A percentile compares a stretch with the other conserved stretches of the same genome.
phyloP scores from a whole-genome alignment of 2,888 invertebrate species.

The Pammene fasciana region DNA sequence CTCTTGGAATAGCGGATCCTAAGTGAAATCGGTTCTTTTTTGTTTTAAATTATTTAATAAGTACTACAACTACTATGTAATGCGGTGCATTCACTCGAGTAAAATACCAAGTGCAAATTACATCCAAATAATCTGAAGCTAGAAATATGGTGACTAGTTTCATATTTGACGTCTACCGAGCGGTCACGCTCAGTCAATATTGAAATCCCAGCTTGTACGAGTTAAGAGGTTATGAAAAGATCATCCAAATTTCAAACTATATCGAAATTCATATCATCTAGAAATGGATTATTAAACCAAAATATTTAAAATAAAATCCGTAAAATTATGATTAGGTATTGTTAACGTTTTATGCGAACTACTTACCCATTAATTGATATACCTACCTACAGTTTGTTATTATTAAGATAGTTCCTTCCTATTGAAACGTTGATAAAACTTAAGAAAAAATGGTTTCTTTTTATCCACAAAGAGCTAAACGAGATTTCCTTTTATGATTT shows the following conservation, averaged over 20 bases:
- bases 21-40: too few relatives aligned
- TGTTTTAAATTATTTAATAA: too few relatives aligned
- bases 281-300: too few relatives aligned
- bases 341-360: too few relatives aligned
- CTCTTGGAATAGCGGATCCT: too few relatives aligned
- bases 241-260: neutral
- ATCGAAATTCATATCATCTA: neutral
- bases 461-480: conserved; percentile 47
- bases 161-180: neutral
- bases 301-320: too few relatives aligned
- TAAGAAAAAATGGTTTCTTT: conserved; percentile 17
- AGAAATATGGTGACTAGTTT: neutral
- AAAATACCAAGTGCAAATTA: neutral
- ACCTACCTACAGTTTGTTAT: too few relatives aligned
- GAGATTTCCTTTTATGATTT: conserved; percentile 62
- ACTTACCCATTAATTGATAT: too few relatives aligned
- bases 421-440: conserved; percentile 6
- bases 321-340: too few relatives aligned
- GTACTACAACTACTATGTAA: too few relatives aligned
- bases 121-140: neutral
- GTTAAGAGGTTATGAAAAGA: neutral
- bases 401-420: neutral
- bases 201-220: conserved; percentile 1
- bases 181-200: conserved; percentile 3
- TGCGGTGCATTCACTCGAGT: too few relatives aligned